Base-by-base conservation (phyloP, 2,113 vertebrate genomes). In the Alces alces region DNA sequence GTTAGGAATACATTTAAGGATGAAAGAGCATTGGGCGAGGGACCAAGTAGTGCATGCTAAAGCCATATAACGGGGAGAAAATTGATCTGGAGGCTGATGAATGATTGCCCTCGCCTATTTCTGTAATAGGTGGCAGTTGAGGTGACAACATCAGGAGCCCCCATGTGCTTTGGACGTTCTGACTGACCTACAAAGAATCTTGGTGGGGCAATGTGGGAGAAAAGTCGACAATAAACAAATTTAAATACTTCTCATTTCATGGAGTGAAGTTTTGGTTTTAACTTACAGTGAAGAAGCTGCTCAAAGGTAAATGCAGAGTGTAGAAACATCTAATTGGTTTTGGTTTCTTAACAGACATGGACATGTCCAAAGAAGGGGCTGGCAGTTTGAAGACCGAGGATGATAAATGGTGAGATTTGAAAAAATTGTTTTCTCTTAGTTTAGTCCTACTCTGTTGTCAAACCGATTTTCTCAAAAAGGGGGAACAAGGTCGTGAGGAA, bases 351-450 rank as follows among this genome's bases (percentile, higher is more conserved):
- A 70, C 36, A 98, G 97, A 88, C 12, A n/a, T 33, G 54, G 39
- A 95, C 43, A 36, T 14, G 13, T 50, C 54, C 0, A 1, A 88
- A 91, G 36, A 33, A 82, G 0, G 17, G 2, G 15, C 13, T 76
- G n/a, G 5, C 30, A 15, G 1, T 0, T 17, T 0, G 14, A 25
- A 66, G 23, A 6, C 25, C 5, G 0, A 47, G 39, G 64, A 95
- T 45, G 58, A 89, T 64, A 66, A 97, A 19, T 60, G 97, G 96
- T 98, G 47, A 98, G 97, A 93, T 84, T 47, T 84, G 55, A 87
- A 96, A 90, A 90, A 64, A 95, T 95, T 94, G 0, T 91, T 91
- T 97, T 90, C 23, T 92, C 16, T 96, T 90, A 45, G 58, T 90
- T 87, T 93, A 89, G 55, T 82, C 7, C 66, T 93, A 89, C 9